Conservation (phyloP, 2,888 invertebrate species). For the Drosophila limbata region DNA sequence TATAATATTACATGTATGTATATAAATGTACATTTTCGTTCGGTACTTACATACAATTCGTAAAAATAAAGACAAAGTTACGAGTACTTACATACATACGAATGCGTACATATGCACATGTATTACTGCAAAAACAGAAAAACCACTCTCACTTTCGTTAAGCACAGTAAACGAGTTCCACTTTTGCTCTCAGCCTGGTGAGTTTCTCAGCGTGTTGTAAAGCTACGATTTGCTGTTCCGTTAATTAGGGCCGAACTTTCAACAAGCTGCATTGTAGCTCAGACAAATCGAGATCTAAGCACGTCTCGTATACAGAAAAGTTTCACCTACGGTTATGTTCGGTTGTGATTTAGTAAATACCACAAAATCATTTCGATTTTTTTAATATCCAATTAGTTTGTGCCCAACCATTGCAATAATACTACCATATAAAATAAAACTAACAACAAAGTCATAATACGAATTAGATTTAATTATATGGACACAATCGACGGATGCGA, state of each 20-base stretch:
- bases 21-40: conserved; percentile 1
- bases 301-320: conserved; percentile 61
- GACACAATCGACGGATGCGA: neutral
- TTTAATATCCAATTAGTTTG: conserved; percentile 10
- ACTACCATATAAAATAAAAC: neutral
- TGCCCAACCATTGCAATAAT: neutral
- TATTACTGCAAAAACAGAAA: conserved; percentile 17
- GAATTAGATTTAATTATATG: neutral
- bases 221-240: conserved; percentile 61
- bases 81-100: conserved; percentile 12
- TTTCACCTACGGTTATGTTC: conserved; percentile 67
- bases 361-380: conserved; percentile 7
- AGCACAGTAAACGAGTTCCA: conserved; percentile 69
- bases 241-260: conserved; percentile 67
- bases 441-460: conserved; percentile 2
- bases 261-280: conserved; percentile 61
- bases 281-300: conserved; percentile 65
- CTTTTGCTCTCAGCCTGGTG: conserved; percentile 69
- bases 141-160: conserved; percentile 75
- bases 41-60: neutral
- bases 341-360: conserved; percentile 57
- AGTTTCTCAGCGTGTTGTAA: conserved; percentile 64
- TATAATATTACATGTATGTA: neutral
- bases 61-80: conserved; percentile 3
- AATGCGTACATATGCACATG: conserved; percentile 3